These are phyloP conservation scores for Pseudopleuronectes americanus DNA, from an alignment of 2,797 vertebrate species.

Conservation along the genomic window DNA sequence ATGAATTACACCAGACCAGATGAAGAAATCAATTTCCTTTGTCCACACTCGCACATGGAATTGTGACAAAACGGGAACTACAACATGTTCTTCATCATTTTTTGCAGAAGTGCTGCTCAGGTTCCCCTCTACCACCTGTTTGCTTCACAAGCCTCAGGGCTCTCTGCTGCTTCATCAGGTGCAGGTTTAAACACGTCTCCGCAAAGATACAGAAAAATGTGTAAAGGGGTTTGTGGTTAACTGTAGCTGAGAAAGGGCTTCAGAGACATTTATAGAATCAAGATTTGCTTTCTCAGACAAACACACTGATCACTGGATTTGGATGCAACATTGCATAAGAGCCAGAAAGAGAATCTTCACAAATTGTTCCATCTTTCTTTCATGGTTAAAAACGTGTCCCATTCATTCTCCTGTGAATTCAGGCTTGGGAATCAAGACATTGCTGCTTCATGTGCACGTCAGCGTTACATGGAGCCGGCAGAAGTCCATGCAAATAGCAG, in stretches of 20 bases:
- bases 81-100: not conserved
- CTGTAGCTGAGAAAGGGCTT: not conserved
- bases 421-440: not conserved
- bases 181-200: slow-evolving; percentile 51
- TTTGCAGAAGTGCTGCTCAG: not conserved
- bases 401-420: too few species aligned
- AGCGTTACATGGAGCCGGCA: slow-evolving; percentile 12
- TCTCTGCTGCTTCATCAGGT: slow-evolving; percentile 22
- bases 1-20: not conserved
- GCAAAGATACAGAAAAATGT: slow-evolving; percentile 29
- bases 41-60: not conserved
- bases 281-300: slow-evolving; percentile 3
- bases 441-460: slow-evolving; percentile 3
- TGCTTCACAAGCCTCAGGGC: slow-evolving; percentile 7
- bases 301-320: not conserved
- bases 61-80: slow-evolving; percentile 8
- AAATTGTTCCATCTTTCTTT: too few species aligned
- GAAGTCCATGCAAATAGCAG: slow-evolving; percentile 38
- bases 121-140: slow-evolving; percentile 17
- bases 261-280: too few species aligned
- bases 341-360: not conserved
- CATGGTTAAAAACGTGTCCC: too few species aligned
- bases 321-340: too few species aligned
- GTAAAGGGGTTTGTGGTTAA: not conserved
- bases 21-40: slow-evolving; percentile 18